Conservation (phyloP, 2,888 invertebrate genomes). For the Tetramorium bicarinatum region DNA sequence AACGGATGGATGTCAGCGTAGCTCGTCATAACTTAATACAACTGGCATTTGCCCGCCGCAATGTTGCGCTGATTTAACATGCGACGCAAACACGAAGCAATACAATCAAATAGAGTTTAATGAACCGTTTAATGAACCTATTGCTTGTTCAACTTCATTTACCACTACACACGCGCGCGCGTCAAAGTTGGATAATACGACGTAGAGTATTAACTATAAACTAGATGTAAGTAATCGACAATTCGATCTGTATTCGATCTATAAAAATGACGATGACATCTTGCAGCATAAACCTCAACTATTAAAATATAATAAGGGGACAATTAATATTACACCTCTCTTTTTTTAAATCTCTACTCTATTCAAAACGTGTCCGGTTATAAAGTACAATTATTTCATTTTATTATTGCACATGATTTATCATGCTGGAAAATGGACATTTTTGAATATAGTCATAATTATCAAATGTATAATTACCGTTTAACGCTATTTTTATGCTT, state of each 20-base stretch:
- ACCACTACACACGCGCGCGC: constrained; percentile 33
- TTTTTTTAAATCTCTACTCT: no score
- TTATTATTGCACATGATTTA: not conserved
- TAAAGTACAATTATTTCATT: not conserved
- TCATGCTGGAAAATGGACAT: not conserved
- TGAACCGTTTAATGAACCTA: constrained; percentile 64
- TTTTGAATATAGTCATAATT: not conserved
- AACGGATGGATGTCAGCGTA: not conserved
- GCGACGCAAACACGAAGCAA: constrained; percentile 38
- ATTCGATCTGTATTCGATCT: not conserved
- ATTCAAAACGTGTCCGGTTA: not conserved
- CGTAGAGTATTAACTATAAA: constrained; percentile 36
- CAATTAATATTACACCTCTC: no score
- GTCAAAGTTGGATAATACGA: constrained; percentile 41
- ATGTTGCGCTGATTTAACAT: constrained; percentile 52
- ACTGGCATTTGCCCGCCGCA: constrained; percentile 40
- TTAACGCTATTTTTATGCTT: not conserved
- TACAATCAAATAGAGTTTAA: constrained; percentile 53
- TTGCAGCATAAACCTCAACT: no score
- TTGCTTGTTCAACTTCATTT: constrained; percentile 54
- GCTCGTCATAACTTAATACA: constrained; percentile 47
- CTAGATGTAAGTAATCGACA: not conserved
- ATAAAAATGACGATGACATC: not conserved
- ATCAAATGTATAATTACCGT: no score
- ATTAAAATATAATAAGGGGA: no score